A percentile compares a stretch with the other conserved stretches of the same genome.
phyloP scores from a whole-genome alignment of 2,113 vertebrate genomes.

The Equus przewalskii region DNA sequence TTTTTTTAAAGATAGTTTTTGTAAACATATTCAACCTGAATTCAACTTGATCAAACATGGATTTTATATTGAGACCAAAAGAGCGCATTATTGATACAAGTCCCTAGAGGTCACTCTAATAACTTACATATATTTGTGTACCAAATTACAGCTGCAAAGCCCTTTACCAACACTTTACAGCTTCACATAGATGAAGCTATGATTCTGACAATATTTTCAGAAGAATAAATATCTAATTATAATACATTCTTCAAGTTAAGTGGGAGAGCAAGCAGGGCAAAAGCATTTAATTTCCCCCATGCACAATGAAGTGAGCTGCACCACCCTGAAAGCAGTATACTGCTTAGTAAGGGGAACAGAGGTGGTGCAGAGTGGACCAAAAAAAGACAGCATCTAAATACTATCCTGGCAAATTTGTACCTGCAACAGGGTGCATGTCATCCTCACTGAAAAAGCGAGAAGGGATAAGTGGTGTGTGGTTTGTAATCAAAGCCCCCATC shows the following conservation, averaged over 20 bases:
- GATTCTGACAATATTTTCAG: neutral
- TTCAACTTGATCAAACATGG: neutral
- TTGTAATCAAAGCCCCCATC: neutral
- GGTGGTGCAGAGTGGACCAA: too few species aligned
- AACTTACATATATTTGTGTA: neutral
- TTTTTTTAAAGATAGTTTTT: neutral
- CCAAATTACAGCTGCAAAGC: neutral
- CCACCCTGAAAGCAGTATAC: neutral
- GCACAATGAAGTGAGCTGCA: neutral
- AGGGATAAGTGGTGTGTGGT: neutral
- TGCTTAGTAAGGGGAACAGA: neutral
- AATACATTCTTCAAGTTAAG: neutral
- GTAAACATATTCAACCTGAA: neutral
- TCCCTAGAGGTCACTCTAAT: constrained; percentile 70
- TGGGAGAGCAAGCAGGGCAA: neutral
- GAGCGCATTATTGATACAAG: neutral
- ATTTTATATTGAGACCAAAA: neutral
- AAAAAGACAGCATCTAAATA: neutral
- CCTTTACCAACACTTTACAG: neutral
- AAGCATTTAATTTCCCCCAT: neutral
- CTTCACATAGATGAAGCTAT: neutral
- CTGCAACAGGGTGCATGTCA: neutral
- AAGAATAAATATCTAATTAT: neutral
- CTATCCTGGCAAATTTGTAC: neutral
- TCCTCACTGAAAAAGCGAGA: neutral